A percentile compares a stretch with the other conserved stretches of the same genome.
phyloP scores from a whole-genome alignment of 2,113 vertebrate genomes.

The Zosterops pallidus region DNA sequence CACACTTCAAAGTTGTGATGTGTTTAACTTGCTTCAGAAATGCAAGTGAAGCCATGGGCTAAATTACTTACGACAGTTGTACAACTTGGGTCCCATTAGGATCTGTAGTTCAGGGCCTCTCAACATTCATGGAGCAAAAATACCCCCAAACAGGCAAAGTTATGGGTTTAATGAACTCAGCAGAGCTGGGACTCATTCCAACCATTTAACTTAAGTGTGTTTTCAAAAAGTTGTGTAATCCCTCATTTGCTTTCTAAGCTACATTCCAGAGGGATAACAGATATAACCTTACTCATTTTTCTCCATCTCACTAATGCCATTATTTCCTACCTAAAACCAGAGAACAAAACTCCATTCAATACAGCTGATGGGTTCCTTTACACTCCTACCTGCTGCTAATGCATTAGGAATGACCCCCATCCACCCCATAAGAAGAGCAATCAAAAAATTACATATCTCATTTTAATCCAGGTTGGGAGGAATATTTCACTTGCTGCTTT shows the following conservation, averaged over 20 bases:
- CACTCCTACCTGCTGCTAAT: not conserved
- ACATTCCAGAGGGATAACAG: not conserved
- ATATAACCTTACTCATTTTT: not conserved
- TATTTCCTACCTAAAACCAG: not conserved
- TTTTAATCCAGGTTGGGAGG: not conserved
- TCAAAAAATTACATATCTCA: accelerated
- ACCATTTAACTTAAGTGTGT: not conserved
- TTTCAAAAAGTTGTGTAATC: not conserved
- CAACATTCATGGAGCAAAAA: not conserved
- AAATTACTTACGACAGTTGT: not conserved
- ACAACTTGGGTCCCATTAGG: not conserved
- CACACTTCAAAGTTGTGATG: not conserved
- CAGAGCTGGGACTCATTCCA: not conserved
- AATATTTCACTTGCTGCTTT: not conserved
- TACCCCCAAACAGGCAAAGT: not conserved
- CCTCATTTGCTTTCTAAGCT: not conserved
- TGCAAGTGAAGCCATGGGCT: not conserved
- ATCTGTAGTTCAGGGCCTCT: not conserved
- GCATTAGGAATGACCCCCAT: not conserved
- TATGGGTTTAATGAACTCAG: not conserved
- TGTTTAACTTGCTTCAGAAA: not conserved
- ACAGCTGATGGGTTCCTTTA: not conserved
- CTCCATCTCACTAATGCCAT: not conserved
- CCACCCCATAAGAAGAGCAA: not conserved
- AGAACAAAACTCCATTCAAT: not conserved